Evolutionary conservation across 2,113 vertebrate species (phyloP).

Genomic region (Glaucidium brasilianum): DNA sequence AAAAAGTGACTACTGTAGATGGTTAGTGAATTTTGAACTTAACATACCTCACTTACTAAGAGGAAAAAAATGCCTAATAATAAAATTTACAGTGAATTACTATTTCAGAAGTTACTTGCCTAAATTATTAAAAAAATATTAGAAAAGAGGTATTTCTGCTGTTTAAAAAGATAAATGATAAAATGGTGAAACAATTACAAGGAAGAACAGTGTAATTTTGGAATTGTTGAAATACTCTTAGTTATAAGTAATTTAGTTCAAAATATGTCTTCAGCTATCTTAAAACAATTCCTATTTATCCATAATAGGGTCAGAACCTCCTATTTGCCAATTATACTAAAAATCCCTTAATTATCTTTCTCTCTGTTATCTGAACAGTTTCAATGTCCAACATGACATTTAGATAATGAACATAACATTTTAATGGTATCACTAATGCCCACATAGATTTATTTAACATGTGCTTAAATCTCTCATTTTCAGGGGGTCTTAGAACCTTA

Average conservation of each 20-base stretch:
- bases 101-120: neutral
- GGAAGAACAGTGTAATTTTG: neutral
- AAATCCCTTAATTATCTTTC: constrained; percentile 7
- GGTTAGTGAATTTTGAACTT: neutral
- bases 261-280: neutral
- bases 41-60: neutral
- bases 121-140: neutral
- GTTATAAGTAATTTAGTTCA: neutral
- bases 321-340: constrained; percentile 1
- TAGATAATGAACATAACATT: constrained; percentile 21
- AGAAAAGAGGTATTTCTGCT: neutral
- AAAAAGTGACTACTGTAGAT: neutral
- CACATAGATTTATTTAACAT: neutral
- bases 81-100: neutral
- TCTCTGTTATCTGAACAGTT: constrained; percentile 2
- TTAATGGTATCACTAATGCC: neutral
- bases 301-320: neutral
- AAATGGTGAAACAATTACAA: neutral
- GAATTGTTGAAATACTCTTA: neutral
- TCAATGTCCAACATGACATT: constrained; percentile 34
- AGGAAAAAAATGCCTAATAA: neutral
- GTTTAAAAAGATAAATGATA: neutral
- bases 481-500: neutral
- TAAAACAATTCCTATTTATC: neutral
- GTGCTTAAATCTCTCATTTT: neutral